Conservation (phyloP, 2,888 invertebrate species). For the Linhomoeus sp. region DNA sequence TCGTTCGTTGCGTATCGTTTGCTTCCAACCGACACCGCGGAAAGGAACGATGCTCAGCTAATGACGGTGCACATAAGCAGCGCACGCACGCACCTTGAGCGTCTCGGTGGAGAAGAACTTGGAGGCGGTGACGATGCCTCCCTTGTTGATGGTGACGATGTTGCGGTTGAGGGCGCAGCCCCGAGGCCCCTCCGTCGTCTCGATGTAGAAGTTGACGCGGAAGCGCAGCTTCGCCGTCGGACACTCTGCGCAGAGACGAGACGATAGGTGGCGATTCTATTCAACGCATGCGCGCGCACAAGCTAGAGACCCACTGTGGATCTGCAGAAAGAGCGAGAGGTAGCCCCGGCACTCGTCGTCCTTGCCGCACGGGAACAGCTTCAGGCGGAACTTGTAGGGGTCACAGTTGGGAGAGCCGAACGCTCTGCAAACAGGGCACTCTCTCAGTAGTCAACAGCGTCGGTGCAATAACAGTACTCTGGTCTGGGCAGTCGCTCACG, state of each 20-base stretch:
- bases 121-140: slow-evolving; percentile 17
- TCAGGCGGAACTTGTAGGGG: slow-evolving; percentile 11
- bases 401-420: slow-evolving; percentile 11
- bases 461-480: no score
- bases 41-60: no score
- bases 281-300: neutral
- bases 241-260: slow-evolving; percentile 7
- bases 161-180: slow-evolving; percentile 16
- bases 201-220: slow-evolving; percentile 15
- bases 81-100: slow-evolving; percentile 9
- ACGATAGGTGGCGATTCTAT: no score
- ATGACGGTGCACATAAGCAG: no score
- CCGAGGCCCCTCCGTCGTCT: slow-evolving; percentile 14
- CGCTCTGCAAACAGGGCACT: slow-evolving; percentile 4
- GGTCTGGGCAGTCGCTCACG: slow-evolving; percentile 5
- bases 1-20: no score
- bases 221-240: slow-evolving; percentile 12
- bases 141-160: slow-evolving; percentile 15
- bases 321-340: slow-evolving; percentile 14
- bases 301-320: slow-evolving; percentile 9
- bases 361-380: slow-evolving; percentile 15
- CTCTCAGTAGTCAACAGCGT: no score
- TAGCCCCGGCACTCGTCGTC: slow-evolving; percentile 15
- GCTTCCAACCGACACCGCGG: no score
- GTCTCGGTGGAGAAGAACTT: slow-evolving; percentile 15